Evolutionary conservation across 2,797 vertebrate genomes (phyloP).

Genomic region (Lagocephalus sceleratus): DNA sequence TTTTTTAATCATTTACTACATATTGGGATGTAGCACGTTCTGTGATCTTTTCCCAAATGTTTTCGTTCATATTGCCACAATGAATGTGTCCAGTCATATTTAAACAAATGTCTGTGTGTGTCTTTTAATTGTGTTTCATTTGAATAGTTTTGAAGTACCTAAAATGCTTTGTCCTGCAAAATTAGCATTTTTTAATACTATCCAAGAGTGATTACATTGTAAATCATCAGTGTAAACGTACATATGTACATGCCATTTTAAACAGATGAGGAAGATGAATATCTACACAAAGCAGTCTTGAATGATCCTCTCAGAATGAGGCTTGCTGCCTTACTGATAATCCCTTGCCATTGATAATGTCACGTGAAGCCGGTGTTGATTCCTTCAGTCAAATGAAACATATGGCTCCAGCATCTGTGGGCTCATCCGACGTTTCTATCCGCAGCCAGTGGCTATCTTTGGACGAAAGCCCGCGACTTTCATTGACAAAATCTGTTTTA

Average conservation of each 20-base stretch:
- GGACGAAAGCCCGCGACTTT: slow-evolving; percentile 59
- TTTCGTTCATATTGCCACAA: no score
- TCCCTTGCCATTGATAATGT: slow-evolving; percentile 58
- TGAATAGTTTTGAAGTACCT: background rate
- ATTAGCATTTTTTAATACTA: background rate
- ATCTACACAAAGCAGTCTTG: background rate
- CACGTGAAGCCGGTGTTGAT: slow-evolving; percentile 42
- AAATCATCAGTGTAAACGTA: background rate
- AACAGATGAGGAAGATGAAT: background rate
- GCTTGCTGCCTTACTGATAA: slow-evolving; percentile 37
- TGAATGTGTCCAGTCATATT: no score
- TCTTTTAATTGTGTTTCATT: background rate
- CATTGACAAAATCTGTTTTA: slow-evolving; percentile 74
- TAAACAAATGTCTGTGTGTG: no score
- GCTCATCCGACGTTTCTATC: slow-evolving; percentile 43
- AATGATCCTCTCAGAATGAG: slow-evolving; percentile 9
- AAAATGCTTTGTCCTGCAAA: background rate
- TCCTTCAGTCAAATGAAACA: slow-evolving; percentile 55
- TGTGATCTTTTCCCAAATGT: background rate
- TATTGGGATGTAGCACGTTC: no score
- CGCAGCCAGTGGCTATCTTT: slow-evolving; percentile 49
- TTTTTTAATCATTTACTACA: background rate
- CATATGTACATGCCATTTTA: background rate
- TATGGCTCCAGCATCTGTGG: slow-evolving; percentile 74
- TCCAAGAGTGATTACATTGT: background rate